Evolutionary conservation across 2,113 vertebrate species (phyloP), one percentile per base, ranked within the genome.

Genomic region (Apodemus speciosus): DNA sequence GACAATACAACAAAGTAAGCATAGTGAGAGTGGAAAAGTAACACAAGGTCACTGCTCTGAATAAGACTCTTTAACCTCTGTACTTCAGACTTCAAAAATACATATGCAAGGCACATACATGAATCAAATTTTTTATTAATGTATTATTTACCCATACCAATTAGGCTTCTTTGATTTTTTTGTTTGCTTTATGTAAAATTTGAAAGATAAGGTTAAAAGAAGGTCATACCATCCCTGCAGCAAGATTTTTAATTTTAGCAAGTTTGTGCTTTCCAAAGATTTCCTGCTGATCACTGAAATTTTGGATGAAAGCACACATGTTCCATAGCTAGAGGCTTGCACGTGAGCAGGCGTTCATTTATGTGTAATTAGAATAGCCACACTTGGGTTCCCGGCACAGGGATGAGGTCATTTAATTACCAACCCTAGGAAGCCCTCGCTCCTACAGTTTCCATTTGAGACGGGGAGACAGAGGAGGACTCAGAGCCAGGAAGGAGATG

Each of bases 151-250:
- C 23, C 2, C 43, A 75, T 1, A 5, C 4, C 35, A 58, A 38
- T 23, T 58, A 53, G 18, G 46, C 32, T 32, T 85, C 49, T 90
- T 93, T 80, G 53, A 60, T 85, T 80, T 76, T 88, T 77, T 85
- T 60, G 38, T 77, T 92, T 87, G 32, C 77, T 94, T 83, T 86
- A 64, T 51, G 35, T 46, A 64, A 43, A 76, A 30, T 53, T 96
- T 90, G 87, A 81, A 95, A 88, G 53, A 3, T 38, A 93, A 81
- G 79, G 46, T 88, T 87, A 90, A 80, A 80, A 30, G 56, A 23
- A 93, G 68, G 69, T 81, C 75, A 91, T 38, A 49, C 4, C 5
- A 56, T 58, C n/a, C 46, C 88, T 43, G 43, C 30, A 85, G 68
- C 64, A 56, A 23, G 8, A 56, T 46, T 69, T 69, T 72, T 72